Percentiles rank a stretch among this genome's conserved stretches.
Evolutionary conservation across 2,113 vertebrate species (phyloP).

Genomic region (Hippocampus guttulatus): DNA sequence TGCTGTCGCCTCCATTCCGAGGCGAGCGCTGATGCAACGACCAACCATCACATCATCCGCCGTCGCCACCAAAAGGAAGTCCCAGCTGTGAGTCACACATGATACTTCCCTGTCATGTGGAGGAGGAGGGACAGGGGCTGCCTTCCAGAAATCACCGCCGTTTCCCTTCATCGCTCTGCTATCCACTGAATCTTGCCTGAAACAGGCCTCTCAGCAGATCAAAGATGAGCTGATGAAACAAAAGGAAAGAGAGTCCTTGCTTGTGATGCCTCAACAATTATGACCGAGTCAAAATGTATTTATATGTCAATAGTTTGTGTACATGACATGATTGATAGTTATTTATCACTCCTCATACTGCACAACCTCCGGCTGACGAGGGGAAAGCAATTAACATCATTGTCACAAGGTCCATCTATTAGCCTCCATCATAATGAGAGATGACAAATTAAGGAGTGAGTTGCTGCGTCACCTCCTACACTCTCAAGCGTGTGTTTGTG

Average conservation of each 20-base stretch:
- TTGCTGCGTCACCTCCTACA: slow-evolving; percentile 23
- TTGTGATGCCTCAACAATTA: background rate
- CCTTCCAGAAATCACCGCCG: background rate
- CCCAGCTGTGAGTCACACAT: slow-evolving; percentile 47
- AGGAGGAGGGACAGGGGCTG: background rate
- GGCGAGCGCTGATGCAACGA: slow-evolving; percentile 18
- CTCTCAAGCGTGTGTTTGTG: background rate
- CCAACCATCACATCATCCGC: slow-evolving; percentile 2
- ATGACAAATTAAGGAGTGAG: slow-evolving; percentile 66
- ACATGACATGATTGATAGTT: background rate
- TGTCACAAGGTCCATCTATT: slow-evolving; percentile 73
- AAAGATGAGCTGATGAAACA: slow-evolving; percentile 17
- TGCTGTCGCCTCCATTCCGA: slow-evolving; percentile 21
- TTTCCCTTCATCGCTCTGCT: slow-evolving; percentile 24
- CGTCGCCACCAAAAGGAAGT: slow-evolving; percentile 31
- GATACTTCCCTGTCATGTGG: slow-evolving; percentile 23
- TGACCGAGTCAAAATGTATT: background rate
- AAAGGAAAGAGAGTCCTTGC: background rate
- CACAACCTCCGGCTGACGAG: slow-evolving; percentile 47
- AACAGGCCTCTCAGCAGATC: background rate
- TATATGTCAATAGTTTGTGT: background rate
- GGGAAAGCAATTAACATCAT: slow-evolving; percentile 72
- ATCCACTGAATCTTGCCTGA: background rate
- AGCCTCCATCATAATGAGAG: slow-evolving; percentile 62
- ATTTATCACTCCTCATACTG: background rate